Evolutionary conservation across 2,888 invertebrate genomes (phyloP).

Genomic region (Azorinus chamasolen): DNA sequence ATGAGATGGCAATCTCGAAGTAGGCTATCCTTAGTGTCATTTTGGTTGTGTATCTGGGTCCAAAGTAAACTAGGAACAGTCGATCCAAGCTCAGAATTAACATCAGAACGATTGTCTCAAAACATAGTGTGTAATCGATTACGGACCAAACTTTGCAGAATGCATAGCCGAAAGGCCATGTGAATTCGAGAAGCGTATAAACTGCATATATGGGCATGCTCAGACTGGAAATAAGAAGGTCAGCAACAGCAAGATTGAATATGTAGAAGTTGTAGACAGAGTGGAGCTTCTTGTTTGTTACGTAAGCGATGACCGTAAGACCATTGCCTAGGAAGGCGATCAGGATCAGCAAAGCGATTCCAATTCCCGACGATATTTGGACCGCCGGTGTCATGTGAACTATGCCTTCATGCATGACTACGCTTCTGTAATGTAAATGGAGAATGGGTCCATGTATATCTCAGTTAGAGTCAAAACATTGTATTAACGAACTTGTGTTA

Average conservation of each 20-base stretch:
- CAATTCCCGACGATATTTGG: conserved; percentile 44
- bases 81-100: conserved; percentile 73
- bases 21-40: conserved; percentile 61
- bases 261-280: conserved; percentile 73
- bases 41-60: conserved; percentile 58
- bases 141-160: conserved; percentile 73
- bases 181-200: conserved; percentile 62
- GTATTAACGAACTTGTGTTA: too few relatives aligned
- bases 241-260: conserved; percentile 72
- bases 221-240: conserved; percentile 64
- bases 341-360: conserved; percentile 56
- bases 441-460: too few relatives aligned
- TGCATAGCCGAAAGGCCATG: conserved; percentile 71
- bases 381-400: conserved; percentile 40
- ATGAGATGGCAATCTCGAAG: conserved; percentile 59
- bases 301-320: conserved; percentile 69
- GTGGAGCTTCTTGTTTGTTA: conserved; percentile 64
- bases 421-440: too few relatives aligned
- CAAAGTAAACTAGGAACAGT: conserved; percentile 63
- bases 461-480: too few relatives aligned
- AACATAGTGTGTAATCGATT: conserved; percentile 70
- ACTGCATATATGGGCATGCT: conserved; percentile 76
- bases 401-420: conserved; percentile 15
- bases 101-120: conserved; percentile 70
- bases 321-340: conserved; percentile 70